Percentiles rank a stretch among this genome's conserved stretches.
phyloP scores from a whole-genome alignment of 2,888 invertebrate genomes.

The Phengaris alcon region DNA sequence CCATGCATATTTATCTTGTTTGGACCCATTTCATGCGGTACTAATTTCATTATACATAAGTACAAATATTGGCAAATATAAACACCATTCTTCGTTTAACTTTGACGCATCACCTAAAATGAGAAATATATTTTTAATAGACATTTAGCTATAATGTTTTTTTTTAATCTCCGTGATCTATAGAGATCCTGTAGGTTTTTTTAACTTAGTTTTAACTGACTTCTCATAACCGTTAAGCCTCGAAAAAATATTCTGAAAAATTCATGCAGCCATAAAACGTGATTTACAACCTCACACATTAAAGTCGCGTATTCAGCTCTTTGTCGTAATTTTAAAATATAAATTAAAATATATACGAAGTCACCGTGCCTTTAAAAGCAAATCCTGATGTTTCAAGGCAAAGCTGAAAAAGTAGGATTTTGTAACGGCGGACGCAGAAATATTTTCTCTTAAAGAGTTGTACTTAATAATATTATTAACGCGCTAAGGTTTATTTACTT shows the following conservation, averaged over 20 bases:
- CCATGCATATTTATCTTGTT: conserved; percentile 27
- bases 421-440: conserved; percentile 39
- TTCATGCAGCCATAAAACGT: neutral
- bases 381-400: conserved; percentile 35
- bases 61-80: no score
- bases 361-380: conserved; percentile 31
- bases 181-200: neutral
- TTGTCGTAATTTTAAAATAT: conserved; percentile 24
- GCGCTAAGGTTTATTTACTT: conserved; percentile 43
- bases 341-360: conserved; percentile 20
- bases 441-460: conserved; percentile 43
- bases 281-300: conserved; percentile 4
- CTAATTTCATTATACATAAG: conserved; percentile 16
- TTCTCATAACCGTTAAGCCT: neutral
- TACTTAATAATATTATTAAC: conserved; percentile 41
- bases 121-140: no score
- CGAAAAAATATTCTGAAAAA: neutral
- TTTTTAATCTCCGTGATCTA: neutral
- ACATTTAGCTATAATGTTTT: neutral
- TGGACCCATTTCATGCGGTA: conserved; percentile 15
- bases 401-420: conserved; percentile 37
- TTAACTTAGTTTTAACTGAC: neutral
- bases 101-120: no score
- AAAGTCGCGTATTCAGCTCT: neutral
- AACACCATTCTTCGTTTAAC: no score